These are phyloP conservation scores for Lepidostoma basale DNA, from an alignment of 1,140 invertebrate genomes.

Conservation along the genomic window DNA sequence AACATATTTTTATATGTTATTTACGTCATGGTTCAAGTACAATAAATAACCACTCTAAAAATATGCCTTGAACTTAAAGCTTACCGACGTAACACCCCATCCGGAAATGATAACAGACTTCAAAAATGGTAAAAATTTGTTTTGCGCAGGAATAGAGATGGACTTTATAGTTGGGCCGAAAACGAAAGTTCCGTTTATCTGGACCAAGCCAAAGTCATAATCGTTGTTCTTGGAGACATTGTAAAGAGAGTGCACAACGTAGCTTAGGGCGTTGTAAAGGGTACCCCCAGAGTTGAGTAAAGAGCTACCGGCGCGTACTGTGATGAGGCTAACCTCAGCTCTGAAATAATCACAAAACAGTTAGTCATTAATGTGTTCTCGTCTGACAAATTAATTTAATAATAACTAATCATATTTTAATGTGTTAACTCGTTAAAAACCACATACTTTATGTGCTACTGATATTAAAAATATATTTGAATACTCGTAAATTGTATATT, in stretches of 20 bases:
- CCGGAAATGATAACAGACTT: slow-evolving; percentile 54
- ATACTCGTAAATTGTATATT: too few species aligned
- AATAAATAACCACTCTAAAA: slow-evolving; percentile 1
- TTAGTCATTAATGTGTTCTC: background rate
- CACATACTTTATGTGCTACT: too few species aligned
- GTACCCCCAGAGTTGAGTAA: slow-evolving; percentile 53
- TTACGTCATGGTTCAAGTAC: too few species aligned
- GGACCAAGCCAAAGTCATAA: slow-evolving; percentile 55
- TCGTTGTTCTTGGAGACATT: slow-evolving; percentile 52
- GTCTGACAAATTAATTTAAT: too few species aligned
- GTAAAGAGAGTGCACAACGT: slow-evolving; percentile 53
- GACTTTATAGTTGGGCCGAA: slow-evolving; percentile 50
- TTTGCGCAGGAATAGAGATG: slow-evolving; percentile 49
- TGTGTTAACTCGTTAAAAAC: too few species aligned
- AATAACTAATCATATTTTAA: too few species aligned
- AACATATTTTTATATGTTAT: too few species aligned
- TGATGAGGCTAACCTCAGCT: slow-evolving; percentile 47
- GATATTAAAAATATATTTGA: too few species aligned
- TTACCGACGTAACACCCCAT: slow-evolving; percentile 57
- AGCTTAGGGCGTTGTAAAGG: slow-evolving; percentile 50
- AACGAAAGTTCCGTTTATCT: slow-evolving; percentile 49
- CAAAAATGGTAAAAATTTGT: slow-evolving; percentile 50
- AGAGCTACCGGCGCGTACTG: slow-evolving; percentile 55
- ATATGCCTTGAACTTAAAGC: slow-evolving; percentile 33
- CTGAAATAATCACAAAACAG: slow-evolving; percentile 43